These are phyloP conservation scores for Apteryx owenii DNA, from an alignment of 2,113 vertebrate species.

Conservation along the genomic window DNA sequence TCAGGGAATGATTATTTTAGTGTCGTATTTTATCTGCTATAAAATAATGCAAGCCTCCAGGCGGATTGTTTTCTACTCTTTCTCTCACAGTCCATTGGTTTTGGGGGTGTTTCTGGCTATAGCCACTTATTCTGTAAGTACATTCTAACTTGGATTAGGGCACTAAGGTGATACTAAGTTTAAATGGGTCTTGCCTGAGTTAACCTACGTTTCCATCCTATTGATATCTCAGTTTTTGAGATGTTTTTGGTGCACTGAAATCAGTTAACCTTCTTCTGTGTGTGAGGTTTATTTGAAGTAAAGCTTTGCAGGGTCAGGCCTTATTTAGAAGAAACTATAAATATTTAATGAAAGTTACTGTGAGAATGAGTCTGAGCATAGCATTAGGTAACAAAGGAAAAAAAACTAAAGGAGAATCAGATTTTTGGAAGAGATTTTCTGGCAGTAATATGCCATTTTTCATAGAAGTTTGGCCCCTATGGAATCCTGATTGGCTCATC, in stretches of 20 bases:
- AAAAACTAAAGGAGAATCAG: not conserved
- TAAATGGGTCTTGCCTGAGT: not conserved
- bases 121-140: not conserved
- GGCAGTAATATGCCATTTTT: not conserved
- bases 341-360: constrained; percentile 10
- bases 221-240: not conserved
- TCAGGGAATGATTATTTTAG: not conserved
- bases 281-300: not conserved
- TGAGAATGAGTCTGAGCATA: not conserved
- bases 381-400: not conserved
- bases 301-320: not conserved
- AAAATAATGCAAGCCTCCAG: not conserved
- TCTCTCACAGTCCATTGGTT: not conserved
- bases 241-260: not conserved
- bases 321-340: constrained; percentile 19
- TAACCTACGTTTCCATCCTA: not conserved
- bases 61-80: not conserved
- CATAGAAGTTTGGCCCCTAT: not conserved
- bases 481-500: not conserved
- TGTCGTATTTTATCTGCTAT: not conserved
- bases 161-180: not conserved
- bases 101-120: not conserved
- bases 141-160: not conserved
- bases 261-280: not conserved
- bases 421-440: not conserved